Conservation (phyloP, 2,888 invertebrate genomes). For the Dysmachus trigonus region DNA sequence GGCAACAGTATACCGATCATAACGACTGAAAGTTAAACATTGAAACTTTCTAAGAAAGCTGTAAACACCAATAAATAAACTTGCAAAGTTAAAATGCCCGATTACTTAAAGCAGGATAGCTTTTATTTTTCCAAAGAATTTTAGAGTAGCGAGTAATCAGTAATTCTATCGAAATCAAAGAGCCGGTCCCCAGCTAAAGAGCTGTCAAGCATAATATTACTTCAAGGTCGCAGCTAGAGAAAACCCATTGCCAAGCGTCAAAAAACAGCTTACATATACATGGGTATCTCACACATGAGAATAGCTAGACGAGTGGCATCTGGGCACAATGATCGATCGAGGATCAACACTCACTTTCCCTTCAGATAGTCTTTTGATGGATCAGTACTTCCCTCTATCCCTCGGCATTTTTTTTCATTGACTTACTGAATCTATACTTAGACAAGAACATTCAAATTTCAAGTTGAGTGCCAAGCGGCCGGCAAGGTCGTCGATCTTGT, state of each 20-base stretch:
- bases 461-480: slow-evolving; percentile 18
- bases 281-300: background rate
- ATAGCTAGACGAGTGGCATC: background rate
- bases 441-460: slow-evolving; percentile 9
- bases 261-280: background rate
- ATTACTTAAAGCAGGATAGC: background rate
- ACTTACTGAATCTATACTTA: background rate
- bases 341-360: background rate
- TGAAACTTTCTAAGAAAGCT: background rate
- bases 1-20: background rate
- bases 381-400: background rate
- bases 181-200: background rate
- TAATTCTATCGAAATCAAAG: background rate
- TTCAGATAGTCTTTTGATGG: background rate
- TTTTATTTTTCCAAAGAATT: background rate
- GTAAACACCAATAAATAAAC: background rate
- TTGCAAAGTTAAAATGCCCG: background rate
- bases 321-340: background rate
- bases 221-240: background rate
- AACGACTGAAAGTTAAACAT: background rate
- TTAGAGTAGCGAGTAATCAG: background rate
- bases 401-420: background rate
- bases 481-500: slow-evolving; percentile 13
- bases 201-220: background rate
- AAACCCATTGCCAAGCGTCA: background rate